Percentiles rank a stretch among this genome's conserved stretches.
Conservation (phyloP, 2,888 invertebrate species). For the Amblyteles armatorius region DNA sequence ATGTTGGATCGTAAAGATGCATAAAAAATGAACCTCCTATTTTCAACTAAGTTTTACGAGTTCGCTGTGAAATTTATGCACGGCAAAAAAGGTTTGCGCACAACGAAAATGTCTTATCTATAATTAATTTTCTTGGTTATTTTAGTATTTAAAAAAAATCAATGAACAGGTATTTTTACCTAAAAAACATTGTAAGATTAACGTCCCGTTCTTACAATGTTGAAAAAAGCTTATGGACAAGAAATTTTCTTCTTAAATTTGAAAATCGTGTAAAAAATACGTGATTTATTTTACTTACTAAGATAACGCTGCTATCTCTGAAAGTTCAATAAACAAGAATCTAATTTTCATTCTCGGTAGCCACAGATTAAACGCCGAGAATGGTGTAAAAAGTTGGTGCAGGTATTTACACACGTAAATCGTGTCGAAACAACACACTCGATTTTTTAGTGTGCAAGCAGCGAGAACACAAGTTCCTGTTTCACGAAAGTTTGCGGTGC, state of each 20-base stretch:
- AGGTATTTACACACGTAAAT: conserved; percentile 1
- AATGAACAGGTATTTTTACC: not conserved
- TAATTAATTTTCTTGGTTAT: not conserved
- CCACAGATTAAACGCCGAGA: not conserved
- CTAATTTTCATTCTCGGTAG: not conserved
- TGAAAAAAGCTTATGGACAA: not conserved
- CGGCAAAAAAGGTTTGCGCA: not conserved
- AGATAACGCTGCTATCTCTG: too few relatives aligned
- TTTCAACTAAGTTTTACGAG: too few relatives aligned
- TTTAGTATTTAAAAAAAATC: not conserved
- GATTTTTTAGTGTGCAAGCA: not conserved
- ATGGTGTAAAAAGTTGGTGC: not conserved
- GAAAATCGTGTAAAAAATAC: too few relatives aligned
- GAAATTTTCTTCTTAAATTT: not conserved
- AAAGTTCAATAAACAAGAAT: not conserved
- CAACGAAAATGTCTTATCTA: not conserved
- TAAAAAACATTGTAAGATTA: not conserved
- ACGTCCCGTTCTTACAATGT: too few relatives aligned
- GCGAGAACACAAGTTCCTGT: conserved; percentile 42
- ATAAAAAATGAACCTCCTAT: not conserved
- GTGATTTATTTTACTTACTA: too few relatives aligned
- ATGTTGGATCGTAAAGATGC: not conserved
- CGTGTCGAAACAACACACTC: not conserved
- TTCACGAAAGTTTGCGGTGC: conserved; percentile 76
- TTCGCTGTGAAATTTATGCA: not conserved